Percentiles rank a stretch among this genome's conserved stretches.
Evolutionary conservation across 2,797 vertebrate species (phyloP).

Genomic region (Cichlasoma orientale): DNA sequence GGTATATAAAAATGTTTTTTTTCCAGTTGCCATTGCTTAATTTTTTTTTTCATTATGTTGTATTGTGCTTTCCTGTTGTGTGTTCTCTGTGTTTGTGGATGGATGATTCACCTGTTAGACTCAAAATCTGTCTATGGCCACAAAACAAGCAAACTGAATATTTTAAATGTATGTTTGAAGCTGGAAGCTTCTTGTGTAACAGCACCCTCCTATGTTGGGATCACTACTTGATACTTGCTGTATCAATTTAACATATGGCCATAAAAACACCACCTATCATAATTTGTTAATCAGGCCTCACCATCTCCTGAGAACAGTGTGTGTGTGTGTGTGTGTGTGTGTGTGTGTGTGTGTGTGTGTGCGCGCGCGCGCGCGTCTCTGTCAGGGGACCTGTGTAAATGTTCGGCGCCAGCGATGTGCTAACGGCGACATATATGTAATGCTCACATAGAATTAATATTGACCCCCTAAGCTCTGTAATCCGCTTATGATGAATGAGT

Average conservation of each 20-base stretch:
- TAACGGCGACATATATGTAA: slow-evolving; percentile 58
- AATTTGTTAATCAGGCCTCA: slow-evolving; percentile 1
- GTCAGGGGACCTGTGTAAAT: slow-evolving; percentile 50
- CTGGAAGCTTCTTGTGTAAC: background rate
- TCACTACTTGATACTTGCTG: background rate
- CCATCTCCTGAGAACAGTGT: background rate
- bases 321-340: too few relatives aligned
- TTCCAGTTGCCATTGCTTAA: too few relatives aligned
- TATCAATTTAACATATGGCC: background rate
- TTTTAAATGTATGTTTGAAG: background rate
- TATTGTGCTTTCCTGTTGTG: background rate
- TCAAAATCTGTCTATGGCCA: accelerated
- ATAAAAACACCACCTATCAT: accelerated
- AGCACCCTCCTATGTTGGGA: background rate
- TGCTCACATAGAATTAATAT: slow-evolving; percentile 57
- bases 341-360: background rate
- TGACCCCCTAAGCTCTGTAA: slow-evolving; percentile 63
- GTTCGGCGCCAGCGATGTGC: slow-evolving; percentile 38
- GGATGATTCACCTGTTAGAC: background rate
- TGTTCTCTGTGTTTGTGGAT: background rate
- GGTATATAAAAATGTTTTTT: too few relatives aligned
- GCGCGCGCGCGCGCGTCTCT: background rate
- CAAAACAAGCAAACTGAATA: background rate
- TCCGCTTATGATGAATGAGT: slow-evolving; percentile 68
- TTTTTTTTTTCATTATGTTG: background rate